These are phyloP conservation scores for Heteractis magnifica DNA, from an alignment of 92 coral and sea anemone species.

Conservation along the genomic window DNA sequence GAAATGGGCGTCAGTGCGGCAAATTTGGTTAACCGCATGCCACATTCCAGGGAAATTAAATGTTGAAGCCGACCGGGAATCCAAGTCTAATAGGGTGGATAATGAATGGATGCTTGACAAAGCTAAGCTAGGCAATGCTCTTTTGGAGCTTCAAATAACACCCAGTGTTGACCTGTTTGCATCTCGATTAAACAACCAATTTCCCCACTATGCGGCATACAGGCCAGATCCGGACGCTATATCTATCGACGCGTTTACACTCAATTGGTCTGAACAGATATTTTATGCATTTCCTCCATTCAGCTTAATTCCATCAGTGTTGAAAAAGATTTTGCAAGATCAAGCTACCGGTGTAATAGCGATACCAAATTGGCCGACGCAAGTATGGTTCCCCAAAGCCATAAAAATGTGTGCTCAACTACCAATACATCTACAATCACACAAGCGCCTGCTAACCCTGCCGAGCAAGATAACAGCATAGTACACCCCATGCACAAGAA, in stretches of 20 bases:
- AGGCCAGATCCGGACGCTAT: conserved; percentile 32
- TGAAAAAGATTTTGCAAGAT: too few relatives aligned
- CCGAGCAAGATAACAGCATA: conserved; percentile 39
- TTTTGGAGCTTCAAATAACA: not conserved
- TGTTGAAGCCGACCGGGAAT: conserved; percentile 34
- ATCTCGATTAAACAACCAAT: conserved; percentile 34
- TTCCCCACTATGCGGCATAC: conserved; percentile 25
- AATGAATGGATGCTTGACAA: conserved; percentile 46
- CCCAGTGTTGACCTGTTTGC: conserved; percentile 42
- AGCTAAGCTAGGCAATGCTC: not conserved
- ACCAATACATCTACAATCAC: too few relatives aligned
- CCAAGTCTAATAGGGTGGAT: conserved; percentile 5
- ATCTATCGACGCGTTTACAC: conserved; percentile 7
- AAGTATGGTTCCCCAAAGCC: too few relatives aligned
- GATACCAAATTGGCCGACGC: too few relatives aligned
- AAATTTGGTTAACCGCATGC: conserved; percentile 30
- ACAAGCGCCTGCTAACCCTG: too few relatives aligned
- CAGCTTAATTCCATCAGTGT: conserved; percentile 11
- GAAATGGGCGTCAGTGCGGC: conserved; percentile 44
- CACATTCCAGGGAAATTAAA: conserved; percentile 43
- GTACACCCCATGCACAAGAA: not conserved
- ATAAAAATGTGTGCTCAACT: too few relatives aligned
- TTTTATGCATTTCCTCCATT: conserved; percentile 33
- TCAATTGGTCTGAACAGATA: not conserved
- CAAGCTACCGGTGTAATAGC: too few relatives aligned